Conservation (phyloP, 2,113 vertebrate species). For the Sprattus sprattus region DNA sequence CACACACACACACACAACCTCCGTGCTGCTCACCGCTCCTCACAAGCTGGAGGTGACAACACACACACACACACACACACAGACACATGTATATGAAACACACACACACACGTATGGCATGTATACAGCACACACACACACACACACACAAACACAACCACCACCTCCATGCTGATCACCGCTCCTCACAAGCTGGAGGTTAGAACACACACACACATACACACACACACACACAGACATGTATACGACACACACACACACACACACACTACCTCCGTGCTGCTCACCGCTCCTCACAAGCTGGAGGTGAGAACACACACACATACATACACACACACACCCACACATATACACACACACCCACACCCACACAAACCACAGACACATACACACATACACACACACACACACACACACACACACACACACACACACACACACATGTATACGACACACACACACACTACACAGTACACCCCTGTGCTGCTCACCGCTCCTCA, state of each 20-base stretch:
- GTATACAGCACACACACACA: not conserved
- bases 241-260: no score
- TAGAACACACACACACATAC: no score
- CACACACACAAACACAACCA: not conserved
- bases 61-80: not conserved
- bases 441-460: no score
- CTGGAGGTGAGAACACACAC: conserved; percentile 72
- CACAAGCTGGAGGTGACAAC: conserved; percentile 82
- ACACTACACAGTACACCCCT: conserved; percentile 48
- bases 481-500: conserved; percentile 84
- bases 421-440: no score
- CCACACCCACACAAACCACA: not conserved
- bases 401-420: conserved; percentile 38
- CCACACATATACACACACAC: not conserved
- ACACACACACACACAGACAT: no score
- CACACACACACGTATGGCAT: no score
- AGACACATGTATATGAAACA: not conserved
- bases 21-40: conserved; percentile 82
- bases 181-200: conserved; percentile 89
- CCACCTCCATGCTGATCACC: conserved; percentile 77
- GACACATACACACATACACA: not conserved
- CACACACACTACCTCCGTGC: conserved; percentile 60
- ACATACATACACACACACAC: not conserved
- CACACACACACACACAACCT: conserved; percentile 40
- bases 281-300: conserved; percentile 85